Evolutionary conservation across 2,888 invertebrate species (phyloP).

Genomic region (Oxyscelio sp.): DNA sequence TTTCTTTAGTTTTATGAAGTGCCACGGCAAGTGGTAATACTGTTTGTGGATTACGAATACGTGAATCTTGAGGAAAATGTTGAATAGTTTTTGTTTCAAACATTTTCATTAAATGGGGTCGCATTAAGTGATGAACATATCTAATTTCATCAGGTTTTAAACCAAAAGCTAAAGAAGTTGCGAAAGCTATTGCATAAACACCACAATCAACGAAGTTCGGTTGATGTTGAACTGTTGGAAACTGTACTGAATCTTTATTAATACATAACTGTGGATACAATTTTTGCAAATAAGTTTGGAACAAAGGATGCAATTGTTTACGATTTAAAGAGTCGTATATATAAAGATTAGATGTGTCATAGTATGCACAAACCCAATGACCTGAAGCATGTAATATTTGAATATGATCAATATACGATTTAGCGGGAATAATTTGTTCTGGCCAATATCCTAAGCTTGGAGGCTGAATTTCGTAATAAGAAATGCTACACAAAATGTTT

Average conservation of each 20-base stretch:
- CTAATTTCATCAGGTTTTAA: slow-evolving; percentile 16
- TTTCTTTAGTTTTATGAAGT: too few species aligned
- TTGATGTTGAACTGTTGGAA: slow-evolving; percentile 32
- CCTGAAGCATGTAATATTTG: not conserved
- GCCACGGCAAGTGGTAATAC: not conserved
- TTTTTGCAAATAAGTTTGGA: not conserved
- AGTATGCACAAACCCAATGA: slow-evolving; percentile 32
- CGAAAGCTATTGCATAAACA: slow-evolving; percentile 23
- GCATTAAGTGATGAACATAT: not conserved
- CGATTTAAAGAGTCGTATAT: slow-evolving; percentile 32
- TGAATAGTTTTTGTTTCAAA: not conserved
- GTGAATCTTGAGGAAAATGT: slow-evolving; percentile 32
- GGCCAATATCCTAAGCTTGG: slow-evolving; percentile 10
- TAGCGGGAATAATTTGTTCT: slow-evolving; percentile 3
- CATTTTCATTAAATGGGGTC: slow-evolving; percentile 7
- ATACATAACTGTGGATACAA: not conserved
- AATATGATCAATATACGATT: slow-evolving; percentile 2
- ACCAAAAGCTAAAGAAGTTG: slow-evolving; percentile 30
- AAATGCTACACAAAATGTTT: not conserved
- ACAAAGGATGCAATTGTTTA: not conserved
- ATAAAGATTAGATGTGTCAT: slow-evolving; percentile 5
- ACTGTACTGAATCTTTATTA: not conserved
- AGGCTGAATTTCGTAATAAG: slow-evolving; percentile 20
- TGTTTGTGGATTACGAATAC: not conserved
- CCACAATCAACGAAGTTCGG: slow-evolving; percentile 20